These are phyloP conservation scores for Teinopalpus imperialis DNA, from an alignment of 2,888 invertebrate species.

Conservation along the genomic window DNA sequence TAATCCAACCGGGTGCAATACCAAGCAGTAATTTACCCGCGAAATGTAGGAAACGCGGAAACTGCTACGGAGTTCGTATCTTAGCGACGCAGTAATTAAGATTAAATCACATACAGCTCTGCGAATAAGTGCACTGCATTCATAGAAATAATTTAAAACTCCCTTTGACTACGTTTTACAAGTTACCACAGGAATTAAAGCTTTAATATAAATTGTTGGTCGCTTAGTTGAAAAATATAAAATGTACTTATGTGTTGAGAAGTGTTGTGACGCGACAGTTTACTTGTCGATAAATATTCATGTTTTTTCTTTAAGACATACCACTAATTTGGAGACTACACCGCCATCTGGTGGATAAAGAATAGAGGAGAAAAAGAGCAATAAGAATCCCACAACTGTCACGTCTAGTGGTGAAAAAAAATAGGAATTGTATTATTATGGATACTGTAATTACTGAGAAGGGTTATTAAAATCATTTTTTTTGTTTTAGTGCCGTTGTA, in stretches of 20 bases:
- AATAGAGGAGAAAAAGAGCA: too few species aligned
- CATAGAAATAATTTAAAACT: conserved; percentile 27
- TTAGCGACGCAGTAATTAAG: conserved; percentile 33
- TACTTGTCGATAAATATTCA: too few species aligned
- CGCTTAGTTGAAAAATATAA: conserved; percentile 10
- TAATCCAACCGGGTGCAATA: neutral
- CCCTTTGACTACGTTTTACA: conserved; percentile 14
- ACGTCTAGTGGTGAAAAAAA: too few species aligned
- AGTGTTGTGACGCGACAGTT: neutral
- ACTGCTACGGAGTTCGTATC: conserved; percentile 9
- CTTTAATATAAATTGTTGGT: conserved; percentile 18
- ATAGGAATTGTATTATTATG: too few species aligned
- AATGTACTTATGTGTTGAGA: neutral
- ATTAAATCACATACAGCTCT: conserved; percentile 31
- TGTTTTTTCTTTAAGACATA: too few species aligned
- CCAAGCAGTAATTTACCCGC: conserved; percentile 7
- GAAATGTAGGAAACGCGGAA: neutral
- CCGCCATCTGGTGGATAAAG: too few species aligned
- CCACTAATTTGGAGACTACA: too few species aligned
- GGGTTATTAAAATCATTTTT: too few species aligned
- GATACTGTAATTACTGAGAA: too few species aligned
- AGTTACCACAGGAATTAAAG: conserved; percentile 10
- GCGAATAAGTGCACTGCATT: conserved; percentile 27
- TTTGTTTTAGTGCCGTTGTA: too few species aligned
- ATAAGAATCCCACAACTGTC: too few species aligned